phyloP scores from a whole-genome alignment of 2,113 vertebrate species.

The Holacanthus passer region DNA sequence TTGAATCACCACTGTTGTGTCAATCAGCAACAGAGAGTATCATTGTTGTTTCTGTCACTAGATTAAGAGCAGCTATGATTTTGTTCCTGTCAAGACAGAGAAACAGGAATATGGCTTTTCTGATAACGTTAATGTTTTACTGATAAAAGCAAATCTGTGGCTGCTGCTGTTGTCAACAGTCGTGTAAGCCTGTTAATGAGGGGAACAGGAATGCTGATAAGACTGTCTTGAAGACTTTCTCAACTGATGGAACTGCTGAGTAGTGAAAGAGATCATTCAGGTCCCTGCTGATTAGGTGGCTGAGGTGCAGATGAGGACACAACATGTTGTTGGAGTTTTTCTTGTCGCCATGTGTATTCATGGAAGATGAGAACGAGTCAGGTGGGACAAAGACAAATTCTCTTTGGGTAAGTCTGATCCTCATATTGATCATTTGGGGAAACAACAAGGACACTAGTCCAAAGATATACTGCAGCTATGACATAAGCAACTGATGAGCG shows the following conservation, averaged over 20 bases:
- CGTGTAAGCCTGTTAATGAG: constrained; percentile 30
- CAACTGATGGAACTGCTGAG: constrained; percentile 42
- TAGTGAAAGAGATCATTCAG: constrained; percentile 29
- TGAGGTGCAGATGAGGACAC: constrained; percentile 15
- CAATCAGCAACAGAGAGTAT: not conserved
- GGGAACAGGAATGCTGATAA: constrained; percentile 55
- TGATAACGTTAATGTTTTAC: constrained; percentile 28
- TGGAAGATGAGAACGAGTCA: not conserved
- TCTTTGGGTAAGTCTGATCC: not conserved
- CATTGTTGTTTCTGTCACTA: not conserved
- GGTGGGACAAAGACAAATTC: not conserved
- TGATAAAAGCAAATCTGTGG: constrained; percentile 34
- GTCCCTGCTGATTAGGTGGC: constrained; percentile 14
- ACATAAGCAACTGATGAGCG: not conserved
- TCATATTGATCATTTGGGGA: constrained; percentile 3
- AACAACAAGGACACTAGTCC: not conserved
- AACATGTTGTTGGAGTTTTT: too few relatives aligned
- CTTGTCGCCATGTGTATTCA: too few relatives aligned
- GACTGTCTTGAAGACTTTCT: constrained; percentile 32
- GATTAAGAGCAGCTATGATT: constrained; percentile 23
- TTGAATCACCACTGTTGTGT: not conserved
- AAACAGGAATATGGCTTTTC: constrained; percentile 46
- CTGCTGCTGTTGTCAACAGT: constrained; percentile 36
- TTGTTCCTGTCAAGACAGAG: constrained; percentile 28
- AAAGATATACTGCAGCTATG: not conserved